phyloP scores from a whole-genome alignment of 1,140 invertebrate species.

The Lepidotrigona ventralis region DNA sequence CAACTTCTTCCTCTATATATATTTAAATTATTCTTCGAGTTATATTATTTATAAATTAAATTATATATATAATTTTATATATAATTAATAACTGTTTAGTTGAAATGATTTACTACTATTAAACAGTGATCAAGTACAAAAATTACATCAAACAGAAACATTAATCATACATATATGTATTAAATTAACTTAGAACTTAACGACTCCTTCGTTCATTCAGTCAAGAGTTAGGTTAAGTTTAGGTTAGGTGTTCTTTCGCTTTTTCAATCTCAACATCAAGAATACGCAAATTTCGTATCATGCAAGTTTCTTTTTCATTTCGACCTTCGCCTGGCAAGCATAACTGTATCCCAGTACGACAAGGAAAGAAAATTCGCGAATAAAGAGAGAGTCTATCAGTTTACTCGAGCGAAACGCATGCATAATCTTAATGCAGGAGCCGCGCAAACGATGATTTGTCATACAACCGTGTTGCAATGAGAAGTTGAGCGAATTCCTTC shows the following conservation, averaged over 20 bases:
- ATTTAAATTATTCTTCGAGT: too few relatives aligned
- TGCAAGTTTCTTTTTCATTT: background rate
- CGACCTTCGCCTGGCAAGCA: background rate
- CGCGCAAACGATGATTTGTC: background rate
- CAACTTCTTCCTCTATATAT: too few relatives aligned
- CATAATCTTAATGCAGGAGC: background rate
- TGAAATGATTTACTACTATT: background rate
- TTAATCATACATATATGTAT: background rate
- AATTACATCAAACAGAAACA: background rate
- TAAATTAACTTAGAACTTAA: background rate
- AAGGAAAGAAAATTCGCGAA: background rate
- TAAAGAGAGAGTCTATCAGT: background rate
- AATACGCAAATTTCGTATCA: background rate
- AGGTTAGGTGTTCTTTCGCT: background rate
- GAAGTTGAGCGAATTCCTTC: constrained; percentile 7
- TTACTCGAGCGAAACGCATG: background rate
- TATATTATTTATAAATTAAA: too few relatives aligned
- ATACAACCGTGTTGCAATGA: background rate
- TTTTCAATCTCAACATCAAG: background rate
- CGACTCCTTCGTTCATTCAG: background rate
- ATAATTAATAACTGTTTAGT: background rate
- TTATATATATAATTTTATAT: too few relatives aligned
- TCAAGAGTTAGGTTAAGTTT: too few relatives aligned
- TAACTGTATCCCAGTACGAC: background rate
- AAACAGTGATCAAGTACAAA: background rate